Conservation (phyloP, 2,113 vertebrate species). For the Cacatua alba region DNA sequence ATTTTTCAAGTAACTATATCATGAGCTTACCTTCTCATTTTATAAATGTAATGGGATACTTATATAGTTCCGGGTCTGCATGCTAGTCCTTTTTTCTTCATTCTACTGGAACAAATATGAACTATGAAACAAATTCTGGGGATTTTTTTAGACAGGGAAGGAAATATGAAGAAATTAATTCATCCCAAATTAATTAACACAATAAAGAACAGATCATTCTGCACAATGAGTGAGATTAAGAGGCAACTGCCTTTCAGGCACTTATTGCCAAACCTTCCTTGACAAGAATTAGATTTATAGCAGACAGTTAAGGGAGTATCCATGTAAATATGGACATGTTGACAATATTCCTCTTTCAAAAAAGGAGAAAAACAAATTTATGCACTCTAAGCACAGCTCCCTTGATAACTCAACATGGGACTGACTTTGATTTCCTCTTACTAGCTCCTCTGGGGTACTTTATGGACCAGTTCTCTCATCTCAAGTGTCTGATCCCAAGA, state of each 20-base stretch:
- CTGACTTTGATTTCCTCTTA: constrained; percentile 69
- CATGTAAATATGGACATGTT: constrained; percentile 48
- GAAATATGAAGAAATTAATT: neutral
- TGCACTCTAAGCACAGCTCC: constrained; percentile 18
- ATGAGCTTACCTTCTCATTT: constrained; percentile 21
- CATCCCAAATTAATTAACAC: constrained; percentile 29
- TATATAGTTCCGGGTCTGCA: neutral
- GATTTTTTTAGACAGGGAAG: neutral
- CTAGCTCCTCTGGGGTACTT: constrained; percentile 67
- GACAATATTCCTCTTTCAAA: neutral
- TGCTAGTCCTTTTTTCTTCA: neutral
- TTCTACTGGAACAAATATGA: neutral
- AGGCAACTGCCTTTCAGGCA: neutral
- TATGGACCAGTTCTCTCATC: constrained; percentile 73
- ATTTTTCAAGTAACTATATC: constrained; percentile 7
- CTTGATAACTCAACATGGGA: constrained; percentile 44
- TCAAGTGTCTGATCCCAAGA: constrained; percentile 72
- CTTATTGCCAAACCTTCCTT: constrained; percentile 45
- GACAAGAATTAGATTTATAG: constrained; percentile 41
- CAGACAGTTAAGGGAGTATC: constrained; percentile 14
- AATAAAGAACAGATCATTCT: constrained; percentile 11
- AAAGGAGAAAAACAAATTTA: constrained; percentile 44
- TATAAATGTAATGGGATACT: constrained; percentile 39
- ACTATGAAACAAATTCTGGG: neutral
- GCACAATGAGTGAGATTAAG: neutral